A percentile compares a stretch with the other conserved stretches of the same genome.
phyloP scores from a whole-genome alignment of 2,888 invertebrate species.

The Erpobdella octoculata region DNA sequence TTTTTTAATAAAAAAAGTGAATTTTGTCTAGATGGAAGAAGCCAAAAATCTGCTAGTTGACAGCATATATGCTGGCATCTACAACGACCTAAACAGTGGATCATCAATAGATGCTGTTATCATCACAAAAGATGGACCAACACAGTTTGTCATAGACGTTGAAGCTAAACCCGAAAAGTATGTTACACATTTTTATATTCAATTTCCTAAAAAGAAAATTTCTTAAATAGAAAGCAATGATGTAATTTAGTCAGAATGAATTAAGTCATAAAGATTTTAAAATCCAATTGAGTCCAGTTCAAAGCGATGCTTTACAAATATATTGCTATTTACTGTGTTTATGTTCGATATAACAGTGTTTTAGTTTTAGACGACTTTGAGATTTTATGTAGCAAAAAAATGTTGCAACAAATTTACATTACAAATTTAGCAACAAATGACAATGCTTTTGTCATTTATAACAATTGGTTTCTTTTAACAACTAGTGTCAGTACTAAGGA shows the following conservation, averaged over 20 bases:
- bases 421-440: background rate
- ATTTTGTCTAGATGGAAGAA: background rate
- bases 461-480: background rate
- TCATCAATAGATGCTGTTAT: conserved; percentile 9
- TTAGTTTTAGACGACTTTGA: background rate
- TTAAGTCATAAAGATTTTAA: too few relatives aligned
- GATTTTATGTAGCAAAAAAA: too few relatives aligned
- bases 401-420: too few relatives aligned
- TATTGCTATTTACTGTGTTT: too few relatives aligned
- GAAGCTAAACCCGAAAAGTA: background rate
- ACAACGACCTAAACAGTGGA: conserved; percentile 21
- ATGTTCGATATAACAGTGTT: background rate
- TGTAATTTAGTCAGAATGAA: too few relatives aligned
- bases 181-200: background rate
- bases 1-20: background rate
- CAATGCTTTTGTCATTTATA: background rate
- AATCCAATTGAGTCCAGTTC: too few relatives aligned
- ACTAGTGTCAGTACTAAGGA: background rate
- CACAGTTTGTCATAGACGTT: background rate
- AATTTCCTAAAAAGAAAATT: too few relatives aligned
- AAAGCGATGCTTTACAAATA: too few relatives aligned
- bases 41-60: background rate
- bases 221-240: too few relatives aligned
- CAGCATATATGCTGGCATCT: conserved; percentile 16
- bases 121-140: background rate